These are phyloP conservation scores for Macrotis lagotis DNA, from an alignment of 2,113 vertebrate species.

Conservation along the genomic window DNA sequence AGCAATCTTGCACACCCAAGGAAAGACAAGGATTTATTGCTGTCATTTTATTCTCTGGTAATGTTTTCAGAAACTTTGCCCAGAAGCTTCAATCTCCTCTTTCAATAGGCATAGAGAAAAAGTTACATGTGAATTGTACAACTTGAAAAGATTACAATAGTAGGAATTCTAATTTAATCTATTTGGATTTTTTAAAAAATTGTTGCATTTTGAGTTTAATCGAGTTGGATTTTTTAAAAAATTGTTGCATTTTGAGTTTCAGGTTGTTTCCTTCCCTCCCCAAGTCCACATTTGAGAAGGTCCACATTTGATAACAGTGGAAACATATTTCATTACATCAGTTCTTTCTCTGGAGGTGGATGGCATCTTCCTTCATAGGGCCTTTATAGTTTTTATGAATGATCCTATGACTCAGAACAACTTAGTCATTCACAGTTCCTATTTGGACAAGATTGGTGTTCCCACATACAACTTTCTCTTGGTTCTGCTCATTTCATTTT, in stretches of 20 bases:
- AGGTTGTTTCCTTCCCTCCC: neutral
- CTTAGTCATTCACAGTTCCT: no score
- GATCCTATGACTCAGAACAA: no score
- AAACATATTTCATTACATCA: no score
- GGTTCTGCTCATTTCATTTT: no score
- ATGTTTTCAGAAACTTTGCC: neutral
- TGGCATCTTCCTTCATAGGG: no score
- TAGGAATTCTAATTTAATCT: neutral
- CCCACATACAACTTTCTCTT: no score
- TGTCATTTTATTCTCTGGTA: neutral
- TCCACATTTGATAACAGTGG: neutral
- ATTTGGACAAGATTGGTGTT: no score
- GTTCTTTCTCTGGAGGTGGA: no score
- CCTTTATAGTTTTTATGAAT: no score
- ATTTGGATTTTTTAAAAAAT: neutral
- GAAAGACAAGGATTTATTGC: neutral
- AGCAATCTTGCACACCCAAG: neutral
- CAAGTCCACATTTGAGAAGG: neutral
- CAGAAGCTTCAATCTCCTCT: neutral
- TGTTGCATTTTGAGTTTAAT: neutral
- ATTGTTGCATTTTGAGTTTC: neutral
- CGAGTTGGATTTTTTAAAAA: neutral
- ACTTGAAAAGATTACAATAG: neutral
- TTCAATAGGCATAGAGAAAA: neutral
- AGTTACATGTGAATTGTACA: neutral